phyloP scores from a whole-genome alignment of 2,113 vertebrate species.

The Cynopterus brachyotis region DNA sequence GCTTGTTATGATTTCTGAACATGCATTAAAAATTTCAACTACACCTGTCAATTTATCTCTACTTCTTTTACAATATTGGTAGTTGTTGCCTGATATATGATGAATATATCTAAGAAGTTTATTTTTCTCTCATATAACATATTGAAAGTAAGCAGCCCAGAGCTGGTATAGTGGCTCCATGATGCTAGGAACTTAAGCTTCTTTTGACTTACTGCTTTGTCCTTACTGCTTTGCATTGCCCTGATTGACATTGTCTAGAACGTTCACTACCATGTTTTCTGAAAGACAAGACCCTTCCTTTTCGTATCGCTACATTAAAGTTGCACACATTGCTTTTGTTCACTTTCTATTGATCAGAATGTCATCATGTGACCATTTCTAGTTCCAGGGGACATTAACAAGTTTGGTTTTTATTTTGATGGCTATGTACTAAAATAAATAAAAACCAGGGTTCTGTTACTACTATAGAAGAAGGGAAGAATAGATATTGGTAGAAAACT shows the following conservation, averaged over 20 bases:
- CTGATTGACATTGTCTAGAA: background rate
- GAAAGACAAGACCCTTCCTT: background rate
- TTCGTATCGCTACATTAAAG: background rate
- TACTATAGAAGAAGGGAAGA: background rate
- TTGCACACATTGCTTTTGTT: background rate
- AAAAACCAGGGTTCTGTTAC: background rate
- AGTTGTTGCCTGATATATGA: background rate
- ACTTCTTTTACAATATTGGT: background rate
- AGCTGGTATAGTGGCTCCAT: background rate
- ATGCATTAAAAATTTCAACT: background rate
- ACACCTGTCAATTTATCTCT: background rate
- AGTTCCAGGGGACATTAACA: background rate
- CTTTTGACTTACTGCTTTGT: background rate
- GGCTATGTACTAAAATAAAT: background rate
- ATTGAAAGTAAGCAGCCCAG: background rate
- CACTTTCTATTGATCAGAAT: background rate
- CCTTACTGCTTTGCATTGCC: background rate
- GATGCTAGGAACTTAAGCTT: background rate
- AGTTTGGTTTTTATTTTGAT: conserved; percentile 6
- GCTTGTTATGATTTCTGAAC: background rate
- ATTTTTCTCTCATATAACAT: background rate
- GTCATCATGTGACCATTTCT: background rate
- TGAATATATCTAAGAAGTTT: background rate
- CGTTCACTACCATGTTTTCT: background rate
- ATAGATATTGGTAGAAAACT: background rate